Conservation (phyloP, 2,888 invertebrate species). For the Caenorhabditis parvicauda region DNA sequence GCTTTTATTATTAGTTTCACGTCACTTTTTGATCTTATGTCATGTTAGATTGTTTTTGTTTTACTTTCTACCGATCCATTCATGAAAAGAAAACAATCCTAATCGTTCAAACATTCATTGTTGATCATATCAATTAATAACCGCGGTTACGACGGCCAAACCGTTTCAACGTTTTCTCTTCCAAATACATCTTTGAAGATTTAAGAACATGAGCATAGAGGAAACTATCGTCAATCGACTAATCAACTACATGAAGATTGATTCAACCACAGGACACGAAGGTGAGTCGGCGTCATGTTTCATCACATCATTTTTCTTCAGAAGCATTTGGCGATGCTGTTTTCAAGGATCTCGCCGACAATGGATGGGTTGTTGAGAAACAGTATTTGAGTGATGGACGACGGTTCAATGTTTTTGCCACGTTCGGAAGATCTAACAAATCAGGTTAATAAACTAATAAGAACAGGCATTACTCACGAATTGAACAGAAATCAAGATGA, state of each 20-base stretch:
- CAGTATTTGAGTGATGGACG: conserved; percentile 30
- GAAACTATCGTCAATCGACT: conserved; percentile 40
- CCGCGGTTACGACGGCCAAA: not conserved
- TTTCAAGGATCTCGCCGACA: conserved; percentile 26
- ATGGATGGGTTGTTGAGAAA: conserved; percentile 35
- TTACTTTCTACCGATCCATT: too few species aligned
- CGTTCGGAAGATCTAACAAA: conserved; percentile 21
- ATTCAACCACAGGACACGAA: conserved; percentile 48
- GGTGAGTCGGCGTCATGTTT: conserved; percentile 19
- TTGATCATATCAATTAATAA: too few species aligned
- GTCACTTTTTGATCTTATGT: too few species aligned
- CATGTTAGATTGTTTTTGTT: too few species aligned
- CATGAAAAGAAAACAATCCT: too few species aligned
- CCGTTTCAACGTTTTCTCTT: not conserved
- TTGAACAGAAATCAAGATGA: conserved; percentile 41
- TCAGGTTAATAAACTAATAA: too few species aligned
- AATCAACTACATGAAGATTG: conserved; percentile 47
- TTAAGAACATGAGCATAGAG: too few species aligned
- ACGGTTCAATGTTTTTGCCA: conserved; percentile 45
- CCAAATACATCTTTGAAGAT: not conserved
- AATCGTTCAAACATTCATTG: too few species aligned
- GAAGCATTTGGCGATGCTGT: conserved; percentile 36
- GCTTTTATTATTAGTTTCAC: too few species aligned
- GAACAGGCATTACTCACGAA: too few species aligned
- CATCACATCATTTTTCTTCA: conserved; percentile 11